These are phyloP conservation scores for Adrianichthys oophorus DNA, from an alignment of 2,797 vertebrate genomes.

Conservation along the genomic window DNA sequence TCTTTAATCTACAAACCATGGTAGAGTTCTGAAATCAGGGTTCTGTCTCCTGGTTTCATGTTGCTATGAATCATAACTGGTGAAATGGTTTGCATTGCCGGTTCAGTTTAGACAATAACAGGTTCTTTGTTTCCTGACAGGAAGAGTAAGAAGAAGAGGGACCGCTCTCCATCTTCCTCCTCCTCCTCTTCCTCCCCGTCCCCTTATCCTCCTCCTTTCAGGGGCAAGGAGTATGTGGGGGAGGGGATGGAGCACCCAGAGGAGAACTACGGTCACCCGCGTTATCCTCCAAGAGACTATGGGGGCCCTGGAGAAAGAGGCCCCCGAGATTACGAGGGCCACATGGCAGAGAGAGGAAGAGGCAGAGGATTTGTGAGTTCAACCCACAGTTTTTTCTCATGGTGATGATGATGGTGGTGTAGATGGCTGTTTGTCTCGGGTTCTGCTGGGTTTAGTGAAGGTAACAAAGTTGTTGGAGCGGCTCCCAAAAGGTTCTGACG, in stretches of 20 bases:
- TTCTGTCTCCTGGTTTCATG: too few species aligned
- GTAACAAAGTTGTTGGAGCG: slow-evolving; percentile 53
- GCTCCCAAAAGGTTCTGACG: slow-evolving; percentile 1
- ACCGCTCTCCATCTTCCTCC: slow-evolving; percentile 92
- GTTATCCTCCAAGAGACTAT: slow-evolving; percentile 89
- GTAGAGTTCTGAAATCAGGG: too few species aligned
- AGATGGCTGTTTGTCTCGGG: slow-evolving; percentile 56
- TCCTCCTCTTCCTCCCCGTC: slow-evolving; percentile 89
- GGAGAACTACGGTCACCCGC: slow-evolving; percentile 85
- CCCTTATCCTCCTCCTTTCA: slow-evolving; percentile 81
- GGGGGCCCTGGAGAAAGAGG: slow-evolving; percentile 61
- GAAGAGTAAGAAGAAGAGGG: slow-evolving; percentile 93
- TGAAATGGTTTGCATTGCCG: too few species aligned
- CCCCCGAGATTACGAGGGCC: slow-evolving; percentile 67
- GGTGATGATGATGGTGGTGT: slow-evolving; percentile 51
- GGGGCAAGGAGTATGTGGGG: slow-evolving; percentile 75
- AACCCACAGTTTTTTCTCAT: background rate
- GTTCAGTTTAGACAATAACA: background rate
- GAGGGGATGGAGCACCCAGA: slow-evolving; percentile 87
- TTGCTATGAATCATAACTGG: too few species aligned
- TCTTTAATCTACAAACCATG: too few species aligned
- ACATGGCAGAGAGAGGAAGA: slow-evolving; percentile 63
- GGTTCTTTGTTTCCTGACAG: slow-evolving; percentile 60
- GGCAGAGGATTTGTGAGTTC: slow-evolving; percentile 92
- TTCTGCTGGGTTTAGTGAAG: slow-evolving; percentile 53